Base-by-base conservation (phyloP, 2,797 vertebrate genomes). In the Poeciliopsis gracilis region DNA sequence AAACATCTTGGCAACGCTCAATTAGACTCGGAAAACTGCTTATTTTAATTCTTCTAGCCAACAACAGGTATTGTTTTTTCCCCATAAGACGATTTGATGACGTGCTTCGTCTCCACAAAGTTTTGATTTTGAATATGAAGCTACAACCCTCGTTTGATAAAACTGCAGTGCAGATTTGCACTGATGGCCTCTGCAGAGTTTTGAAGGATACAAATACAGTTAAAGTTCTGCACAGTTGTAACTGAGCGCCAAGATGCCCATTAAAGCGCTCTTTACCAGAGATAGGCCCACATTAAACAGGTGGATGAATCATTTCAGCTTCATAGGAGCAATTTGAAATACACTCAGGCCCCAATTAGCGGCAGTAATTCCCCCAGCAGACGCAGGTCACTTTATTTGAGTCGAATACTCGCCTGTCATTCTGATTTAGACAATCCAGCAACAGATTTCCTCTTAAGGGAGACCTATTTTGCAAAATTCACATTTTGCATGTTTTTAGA, bases 271-370 rank as follows among this genome's bases (percentile, higher is more conserved):
- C 41, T 70, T 70, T 70, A 45, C 67, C 41, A 45, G 41, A n/a
- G 43, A 70, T 79, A 79, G 79, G 80, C 78, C 78, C 20, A 63
- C 76, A 71, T 73, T 76, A 81, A 90, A 78, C 88, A 87, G 85
- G 80, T 84, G 89, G 81, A 63, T 53, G 74, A 78, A 49, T 78
- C 82, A 80, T 86, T 86, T 86, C 41, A 45, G 82, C 81, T 82
- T 33, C 38, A 87, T 70, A 28, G 45, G 85, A 77, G 83, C 6
- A n/a, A 69, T 76, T 87, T 78, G 49, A 88, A 84, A 77, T 76
- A 18, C 75, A 72, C 79, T 78, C 82, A 30, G 76, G 51, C 47
- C 47, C 46, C 16, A 75, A 79, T 71, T 90, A 20, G 20, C 20
- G 1, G 28, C 61, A 47, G 41, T 15, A 43, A 80, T 16, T 16